Conservation (phyloP, 2,113 vertebrate species). For the Chlorodrepanis virens region DNA sequence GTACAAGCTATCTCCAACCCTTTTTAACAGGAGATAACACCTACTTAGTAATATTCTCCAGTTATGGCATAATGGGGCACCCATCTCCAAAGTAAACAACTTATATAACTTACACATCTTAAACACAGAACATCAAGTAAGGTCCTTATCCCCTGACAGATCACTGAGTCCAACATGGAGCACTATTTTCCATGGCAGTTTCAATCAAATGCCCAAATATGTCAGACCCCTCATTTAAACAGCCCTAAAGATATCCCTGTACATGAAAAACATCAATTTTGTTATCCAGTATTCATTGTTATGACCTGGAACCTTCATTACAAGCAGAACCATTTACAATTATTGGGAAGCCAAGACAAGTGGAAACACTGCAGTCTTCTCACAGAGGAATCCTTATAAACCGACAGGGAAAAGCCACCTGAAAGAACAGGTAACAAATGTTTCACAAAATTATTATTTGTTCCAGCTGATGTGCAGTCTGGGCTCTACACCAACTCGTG, state of each 20-base stretch:
- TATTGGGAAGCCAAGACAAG: neutral
- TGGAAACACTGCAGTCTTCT: neutral
- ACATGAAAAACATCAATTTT: neutral
- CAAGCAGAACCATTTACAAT: neutral
- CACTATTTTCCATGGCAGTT: neutral
- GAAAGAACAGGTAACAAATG: neutral
- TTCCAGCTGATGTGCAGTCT: neutral
- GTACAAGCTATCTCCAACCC: neutral
- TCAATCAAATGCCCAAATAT: neutral
- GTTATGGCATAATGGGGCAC: neutral
- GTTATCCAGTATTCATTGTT: neutral
- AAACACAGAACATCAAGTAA: neutral
- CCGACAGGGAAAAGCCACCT: rapidly evolving
- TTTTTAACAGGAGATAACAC: neutral
- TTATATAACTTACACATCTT: neutral
- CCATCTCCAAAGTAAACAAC: neutral
- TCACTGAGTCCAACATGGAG: rapidly evolving
- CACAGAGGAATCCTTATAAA: neutral
- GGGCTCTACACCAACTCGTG: neutral
- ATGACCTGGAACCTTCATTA: neutral
- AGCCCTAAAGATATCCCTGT: neutral
- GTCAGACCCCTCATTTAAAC: neutral
- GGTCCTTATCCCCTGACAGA: neutral
- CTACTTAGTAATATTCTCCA: neutral
- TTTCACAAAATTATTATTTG: neutral